These are phyloP conservation scores for Poecilus cupreus DNA, from an alignment of 2,888 invertebrate genomes.

Conservation along the genomic window DNA sequence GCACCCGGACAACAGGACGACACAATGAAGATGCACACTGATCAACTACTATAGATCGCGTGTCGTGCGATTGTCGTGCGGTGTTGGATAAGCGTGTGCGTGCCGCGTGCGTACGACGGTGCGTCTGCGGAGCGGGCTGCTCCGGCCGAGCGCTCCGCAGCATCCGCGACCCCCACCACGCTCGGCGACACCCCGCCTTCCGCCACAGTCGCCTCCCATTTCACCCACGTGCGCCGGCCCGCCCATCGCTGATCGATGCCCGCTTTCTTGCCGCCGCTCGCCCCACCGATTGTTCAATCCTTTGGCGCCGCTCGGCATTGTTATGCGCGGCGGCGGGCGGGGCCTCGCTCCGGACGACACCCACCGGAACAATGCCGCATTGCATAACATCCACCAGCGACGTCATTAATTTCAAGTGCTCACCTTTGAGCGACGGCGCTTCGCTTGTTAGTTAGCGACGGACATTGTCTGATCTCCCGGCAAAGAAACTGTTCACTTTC, in stretches of 20 bases:
- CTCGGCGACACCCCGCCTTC: constrained; percentile 67
- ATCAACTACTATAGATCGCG: not conserved
- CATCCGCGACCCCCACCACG: constrained; percentile 67
- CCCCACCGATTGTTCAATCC: constrained; percentile 70
- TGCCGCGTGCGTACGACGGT: constrained; percentile 71
- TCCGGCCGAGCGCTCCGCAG: constrained; percentile 66
- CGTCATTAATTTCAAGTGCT: constrained; percentile 55
- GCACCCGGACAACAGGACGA: not conserved
- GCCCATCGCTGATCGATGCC: constrained; percentile 59
- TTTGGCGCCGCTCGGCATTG: constrained; percentile 70
- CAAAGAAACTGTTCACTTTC: constrained; percentile 47
- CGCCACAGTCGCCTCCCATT: constrained; percentile 53
- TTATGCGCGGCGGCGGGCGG: constrained; percentile 63
- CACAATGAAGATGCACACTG: constrained; percentile 22
- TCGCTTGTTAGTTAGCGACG: not conserved
- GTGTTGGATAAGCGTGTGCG: constrained; percentile 67
- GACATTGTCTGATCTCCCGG: constrained; percentile 40
- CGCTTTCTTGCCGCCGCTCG: constrained; percentile 67
- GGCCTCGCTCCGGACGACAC: constrained; percentile 37
- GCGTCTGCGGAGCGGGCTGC: constrained; percentile 69
- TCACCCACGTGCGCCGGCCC: constrained; percentile 59
- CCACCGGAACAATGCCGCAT: constrained; percentile 47
- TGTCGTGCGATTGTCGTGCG: not conserved
- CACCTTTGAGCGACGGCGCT: not conserved
- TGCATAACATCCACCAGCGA: constrained; percentile 3